phyloP scores from a whole-genome alignment of 2,888 invertebrate genomes.

The Parelbella ahira region DNA sequence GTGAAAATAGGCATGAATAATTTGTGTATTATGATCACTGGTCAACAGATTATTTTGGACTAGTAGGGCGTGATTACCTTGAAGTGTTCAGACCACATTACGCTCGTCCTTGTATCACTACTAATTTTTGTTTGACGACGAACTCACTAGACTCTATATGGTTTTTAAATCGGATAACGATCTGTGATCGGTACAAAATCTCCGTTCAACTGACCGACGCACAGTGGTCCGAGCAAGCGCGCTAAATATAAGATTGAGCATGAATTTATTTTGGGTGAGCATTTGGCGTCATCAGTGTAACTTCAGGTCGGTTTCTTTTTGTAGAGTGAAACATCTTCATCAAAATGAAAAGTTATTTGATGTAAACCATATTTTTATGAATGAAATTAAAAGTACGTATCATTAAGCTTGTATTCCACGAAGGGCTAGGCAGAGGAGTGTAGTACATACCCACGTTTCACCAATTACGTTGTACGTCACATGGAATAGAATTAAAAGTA shows the following conservation, averaged over 20 bases:
- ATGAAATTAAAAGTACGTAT: no score
- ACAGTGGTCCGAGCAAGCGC: constrained; percentile 65
- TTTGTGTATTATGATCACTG: constrained; percentile 69
- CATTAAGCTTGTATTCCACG: no score
- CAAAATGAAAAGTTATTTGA: no score
- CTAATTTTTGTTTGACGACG: constrained; percentile 50
- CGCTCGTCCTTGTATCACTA: constrained; percentile 46
- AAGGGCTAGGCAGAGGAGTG: no score
- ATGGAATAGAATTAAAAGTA: no score
- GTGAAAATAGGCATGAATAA: constrained; percentile 79
- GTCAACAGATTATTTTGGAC: constrained; percentile 62
- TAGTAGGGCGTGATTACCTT: constrained; percentile 70
- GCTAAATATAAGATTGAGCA: constrained; percentile 79
- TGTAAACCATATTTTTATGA: no score
- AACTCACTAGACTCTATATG: constrained; percentile 43
- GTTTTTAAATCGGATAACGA: constrained; percentile 49
- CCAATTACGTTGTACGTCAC: no score
- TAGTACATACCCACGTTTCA: no score
- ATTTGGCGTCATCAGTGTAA: constrained; percentile 72
- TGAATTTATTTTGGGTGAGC: constrained; percentile 75
- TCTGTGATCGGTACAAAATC: constrained; percentile 72
- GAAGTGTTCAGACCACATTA: constrained; percentile 50
- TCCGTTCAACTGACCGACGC: constrained; percentile 70
- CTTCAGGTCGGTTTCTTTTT: constrained; percentile 30
- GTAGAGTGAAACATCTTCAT: no score